phyloP scores from a whole-genome alignment of 1,140 invertebrate genomes.

The Aphaenogaster floridana region DNA sequence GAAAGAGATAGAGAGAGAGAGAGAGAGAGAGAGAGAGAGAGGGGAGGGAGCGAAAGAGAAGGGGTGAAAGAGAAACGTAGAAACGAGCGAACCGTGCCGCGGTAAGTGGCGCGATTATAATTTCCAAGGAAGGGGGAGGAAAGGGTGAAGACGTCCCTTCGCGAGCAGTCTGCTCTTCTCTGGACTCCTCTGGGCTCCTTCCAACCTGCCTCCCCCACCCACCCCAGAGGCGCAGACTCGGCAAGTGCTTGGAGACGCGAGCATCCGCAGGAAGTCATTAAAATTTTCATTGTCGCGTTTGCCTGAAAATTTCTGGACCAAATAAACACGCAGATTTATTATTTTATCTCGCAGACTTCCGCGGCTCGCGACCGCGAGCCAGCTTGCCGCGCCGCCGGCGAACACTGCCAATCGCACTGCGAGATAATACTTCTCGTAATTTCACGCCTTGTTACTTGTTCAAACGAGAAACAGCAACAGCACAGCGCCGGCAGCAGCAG shows the following conservation, averaged over 20 bases:
- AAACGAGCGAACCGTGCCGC: slow-evolving; percentile 65
- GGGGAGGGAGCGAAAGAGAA: slow-evolving; percentile 11
- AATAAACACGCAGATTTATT: slow-evolving; percentile 70
- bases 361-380: background rate
- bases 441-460: slow-evolving; percentile 57
- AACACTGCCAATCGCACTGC: slow-evolving; percentile 37
- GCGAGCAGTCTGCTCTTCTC: slow-evolving; percentile 68
- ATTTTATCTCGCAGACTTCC: slow-evolving; percentile 43
- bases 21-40: background rate
- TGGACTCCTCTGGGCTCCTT: slow-evolving; percentile 38
- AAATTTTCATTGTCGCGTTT: slow-evolving; percentile 73
- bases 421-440: slow-evolving; percentile 60
- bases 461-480: slow-evolving; percentile 45
- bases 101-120: slow-evolving; percentile 81
- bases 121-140: slow-evolving; percentile 72
- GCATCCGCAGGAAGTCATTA: slow-evolving; percentile 76
- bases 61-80: slow-evolving; percentile 63
- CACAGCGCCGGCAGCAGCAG: background rate
- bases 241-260: slow-evolving; percentile 68
- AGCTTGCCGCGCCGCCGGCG: slow-evolving; percentile 3
- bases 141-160: slow-evolving; percentile 72
- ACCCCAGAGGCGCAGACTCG: slow-evolving; percentile 61
- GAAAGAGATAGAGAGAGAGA: background rate
- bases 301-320: slow-evolving; percentile 72
- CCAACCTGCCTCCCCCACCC: background rate